Base-by-base conservation (phyloP, 2,113 vertebrate genomes). In the Neofelis nebulosa region DNA sequence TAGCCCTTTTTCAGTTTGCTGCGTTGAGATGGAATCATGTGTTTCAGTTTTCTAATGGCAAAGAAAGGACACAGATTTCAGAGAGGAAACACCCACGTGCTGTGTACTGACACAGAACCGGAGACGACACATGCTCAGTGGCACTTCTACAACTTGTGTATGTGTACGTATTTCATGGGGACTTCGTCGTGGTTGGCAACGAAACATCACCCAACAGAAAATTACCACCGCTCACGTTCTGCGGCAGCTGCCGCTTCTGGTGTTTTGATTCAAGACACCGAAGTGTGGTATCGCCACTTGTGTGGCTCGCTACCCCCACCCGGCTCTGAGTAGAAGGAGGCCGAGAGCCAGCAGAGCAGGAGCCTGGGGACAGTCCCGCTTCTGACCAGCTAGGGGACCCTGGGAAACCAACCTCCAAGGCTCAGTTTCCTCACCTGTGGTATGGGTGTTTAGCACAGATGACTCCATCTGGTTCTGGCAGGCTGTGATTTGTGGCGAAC, bases 1-100 rank as follows among this genome's bases (percentile, higher is more conserved):
- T 36, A 71, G 41, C 63, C 71, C 69, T 85, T 96, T 79, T 78
- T 78, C 71, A 74, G 80, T 76, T 57, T 83, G 74, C 81, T 83
- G 73, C 45, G n/a, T 5, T 63, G 65, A 84, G 63, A 80, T 12
- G 38, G 50, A 82, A 95, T 33, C 31, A 76, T 69, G 78, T 83
- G 57, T 91, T 88, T 88, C 82, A 48, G 33, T 91, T 94, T 94
- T 57, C 55, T 55, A 57, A 74, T n/a, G 14, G 48, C 52, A 29
- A 74, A 82, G 90, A 69, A 91, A 38, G 63, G 6, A 73, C 68
- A 68, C 66, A 66, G 45, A 57, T 81, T 96, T 91, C 65, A 68
- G 57, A 52, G 45, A 71, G 27, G 48, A 57, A 88, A 86, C 76
- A 78, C 31, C 68, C 0, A 5, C 16, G n/a, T 38, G 74, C 66